Base-by-base conservation (phyloP, 92 coral and sea anemone genomes). In the Galaxea fascicularis region DNA sequence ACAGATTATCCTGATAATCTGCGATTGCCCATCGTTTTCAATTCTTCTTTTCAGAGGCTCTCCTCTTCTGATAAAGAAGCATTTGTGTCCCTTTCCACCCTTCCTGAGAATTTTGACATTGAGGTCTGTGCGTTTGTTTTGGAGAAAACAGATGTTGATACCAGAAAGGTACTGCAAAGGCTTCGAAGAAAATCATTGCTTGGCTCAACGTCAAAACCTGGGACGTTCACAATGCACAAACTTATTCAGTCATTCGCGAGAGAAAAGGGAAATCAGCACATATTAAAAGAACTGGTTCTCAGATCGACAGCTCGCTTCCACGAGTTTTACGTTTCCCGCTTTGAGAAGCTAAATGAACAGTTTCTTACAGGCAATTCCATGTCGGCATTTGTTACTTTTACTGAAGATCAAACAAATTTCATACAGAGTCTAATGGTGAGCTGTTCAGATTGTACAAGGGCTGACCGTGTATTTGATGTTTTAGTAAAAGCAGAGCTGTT, bases 21-120 rank as follows among this genome's bases (percentile, higher is more conserved):
- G 8, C 57, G 89, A 68, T 4, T 86, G 21, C 79, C 78, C 29
- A n/a, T n/a, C 18, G 72, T 86, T 47, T 65, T 86, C 22, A 69
- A 78, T 29, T 29, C 60, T 18, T 86, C 83, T 27, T 85, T 66
- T 14, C 21, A 70, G 47, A 47, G 65, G 16, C 86, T 80, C 65
- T 66, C 85, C 41, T 21, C 16, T 4, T 11, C 12, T 1, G 74
- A 80, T 13, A 13, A 57, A 67, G 65, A 80, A 67, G 85, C 85
- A 47, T 47, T 80, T 18, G 49, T 80, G 47, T 80, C 76, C 54
- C 45, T 80, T 71, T 65, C 59, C 3, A 73, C 70, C 18, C 69
- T 77, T 7, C 71, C 52, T 10, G 82, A 62, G 58, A 59, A 24
- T 25, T 77, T 77, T 41, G 54, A 59, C 1, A 25, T 4, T 3